These are phyloP conservation scores for Tenebrosternarchus preto DNA, from an alignment of 2,113 vertebrate species.

Conservation along the genomic window DNA sequence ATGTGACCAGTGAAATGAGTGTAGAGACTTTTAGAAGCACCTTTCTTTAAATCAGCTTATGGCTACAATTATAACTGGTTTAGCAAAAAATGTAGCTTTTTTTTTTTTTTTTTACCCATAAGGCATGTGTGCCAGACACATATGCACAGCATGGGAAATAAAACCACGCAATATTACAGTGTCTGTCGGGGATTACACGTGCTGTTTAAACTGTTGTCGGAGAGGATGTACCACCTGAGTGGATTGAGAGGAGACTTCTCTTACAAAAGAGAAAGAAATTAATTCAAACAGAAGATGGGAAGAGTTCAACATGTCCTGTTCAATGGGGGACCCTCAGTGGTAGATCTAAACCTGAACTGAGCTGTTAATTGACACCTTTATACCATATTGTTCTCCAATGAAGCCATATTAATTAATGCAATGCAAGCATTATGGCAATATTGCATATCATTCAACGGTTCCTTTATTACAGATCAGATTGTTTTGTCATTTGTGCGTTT, in stretches of 20 bases:
- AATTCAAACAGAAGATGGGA: background rate
- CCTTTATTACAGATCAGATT: too few species aligned
- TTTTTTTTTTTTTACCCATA: too few species aligned
- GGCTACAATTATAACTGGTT: background rate
- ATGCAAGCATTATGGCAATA: too few species aligned
- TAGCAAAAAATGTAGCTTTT: background rate
- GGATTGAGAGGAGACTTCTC: background rate
- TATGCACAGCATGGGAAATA: too few species aligned
- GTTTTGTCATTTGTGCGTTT: too few species aligned
- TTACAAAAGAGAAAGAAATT: background rate
- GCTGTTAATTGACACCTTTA: too few species aligned
- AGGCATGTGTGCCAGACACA: too few species aligned
- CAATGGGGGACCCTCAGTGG: background rate
- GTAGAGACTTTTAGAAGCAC: constrained; percentile 1
- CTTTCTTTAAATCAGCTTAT: background rate
- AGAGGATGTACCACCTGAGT: too few species aligned
- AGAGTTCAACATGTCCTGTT: constrained; percentile 28
- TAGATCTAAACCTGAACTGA: constrained; percentile 8
- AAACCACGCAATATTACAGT: background rate
- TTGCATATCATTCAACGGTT: too few species aligned
- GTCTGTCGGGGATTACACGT: background rate
- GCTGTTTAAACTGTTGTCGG: background rate
- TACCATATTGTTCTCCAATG: too few species aligned
- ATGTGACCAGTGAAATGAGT: constrained; percentile 23
- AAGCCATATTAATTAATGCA: too few species aligned